Base-by-base conservation (phyloP, 2,888 invertebrate species). In the Phasia obesa region DNA sequence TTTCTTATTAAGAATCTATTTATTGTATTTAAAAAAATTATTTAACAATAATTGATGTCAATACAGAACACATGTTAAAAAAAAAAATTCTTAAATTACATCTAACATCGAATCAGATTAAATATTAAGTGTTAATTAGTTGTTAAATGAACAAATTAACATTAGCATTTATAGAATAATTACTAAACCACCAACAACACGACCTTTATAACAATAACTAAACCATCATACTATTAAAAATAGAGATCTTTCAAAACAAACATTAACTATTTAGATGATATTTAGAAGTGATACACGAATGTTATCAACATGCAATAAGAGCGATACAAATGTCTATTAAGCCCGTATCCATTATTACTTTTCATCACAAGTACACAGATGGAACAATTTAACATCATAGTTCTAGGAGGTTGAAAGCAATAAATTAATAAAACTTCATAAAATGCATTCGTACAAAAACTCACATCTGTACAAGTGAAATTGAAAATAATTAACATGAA, bases 401-500 rank as follows among this genome's bases (percentile, higher is more conserved):
- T 27, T 11, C 9, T 15, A 51, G 15, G 21, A 49, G 31, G 4
- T 57, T 31, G 31, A 25, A 38, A 35, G 31, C 31, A 55, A 60
- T 60, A 64, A 64, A 47, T 51, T 55, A 64, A 57, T 59, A 15
- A 53, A 55, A 35, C 5, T 35, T 11, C 9, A 35, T 11, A 35
- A 6, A 35, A 35, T 9, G 9, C 2, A 7, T 1, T 35, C 3
- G 11, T 35, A 77, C 55, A 38, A 21, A 57, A 55, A 77, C 7
- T 25, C 15, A 57, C 76, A 75, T 31, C 11, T 73, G 65, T 51
- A 65, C 31, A 57, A 57, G 2, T 42, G 17, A 75, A 75, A 65
- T 53, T 25, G 59, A 70, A 74, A 82, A 55, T 73, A 76, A 81
- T 81, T 77, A 67, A 76, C 69, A 77, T 77, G 81, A 73, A 81